Evolutionary conservation across 1,140 invertebrate genomes (phyloP).

Genomic region (Papilio polyxenes): DNA sequence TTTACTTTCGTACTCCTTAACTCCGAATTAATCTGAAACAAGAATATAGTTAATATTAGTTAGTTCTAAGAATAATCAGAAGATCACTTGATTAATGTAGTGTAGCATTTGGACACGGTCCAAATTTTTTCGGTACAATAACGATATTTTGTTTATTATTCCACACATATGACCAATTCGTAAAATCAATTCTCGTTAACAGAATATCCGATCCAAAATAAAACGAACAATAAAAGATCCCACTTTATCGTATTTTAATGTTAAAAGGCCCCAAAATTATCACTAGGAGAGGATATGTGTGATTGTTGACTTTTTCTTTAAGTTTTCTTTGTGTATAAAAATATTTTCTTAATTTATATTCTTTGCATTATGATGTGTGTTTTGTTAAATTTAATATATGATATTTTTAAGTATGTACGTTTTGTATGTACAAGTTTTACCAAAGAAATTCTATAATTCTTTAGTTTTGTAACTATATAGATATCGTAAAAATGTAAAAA

Average conservation of each 20-base stretch:
- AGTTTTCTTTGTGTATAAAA: too few relatives aligned
- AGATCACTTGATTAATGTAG: neutral
- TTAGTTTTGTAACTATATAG: too few relatives aligned
- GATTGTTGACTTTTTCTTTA: too few relatives aligned
- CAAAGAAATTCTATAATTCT: too few relatives aligned
- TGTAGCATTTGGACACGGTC: neutral
- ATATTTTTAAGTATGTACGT: too few relatives aligned
- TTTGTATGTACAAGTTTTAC: too few relatives aligned
- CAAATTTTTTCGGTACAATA: neutral
- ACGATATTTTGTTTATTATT: neutral
- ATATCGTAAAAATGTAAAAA: too few relatives aligned
- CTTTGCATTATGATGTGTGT: too few relatives aligned
- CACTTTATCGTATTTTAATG: neutral
- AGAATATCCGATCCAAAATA: constrained; percentile 1
- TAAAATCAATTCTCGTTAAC: neutral
- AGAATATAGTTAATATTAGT: neutral
- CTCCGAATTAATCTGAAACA: constrained; percentile 1
- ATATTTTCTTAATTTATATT: too few relatives aligned
- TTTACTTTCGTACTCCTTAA: neutral
- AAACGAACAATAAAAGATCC: neutral
- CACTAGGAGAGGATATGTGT: too few relatives aligned
- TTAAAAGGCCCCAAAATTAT: too few relatives aligned
- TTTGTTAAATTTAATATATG: too few relatives aligned
- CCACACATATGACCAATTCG: constrained; percentile 1
- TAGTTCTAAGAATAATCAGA: neutral